Percentiles rank a stretch among this genome's conserved stretches.
phyloP scores from a whole-genome alignment of 2,113 vertebrate species.

The Shinisaurus crocodilurus region DNA sequence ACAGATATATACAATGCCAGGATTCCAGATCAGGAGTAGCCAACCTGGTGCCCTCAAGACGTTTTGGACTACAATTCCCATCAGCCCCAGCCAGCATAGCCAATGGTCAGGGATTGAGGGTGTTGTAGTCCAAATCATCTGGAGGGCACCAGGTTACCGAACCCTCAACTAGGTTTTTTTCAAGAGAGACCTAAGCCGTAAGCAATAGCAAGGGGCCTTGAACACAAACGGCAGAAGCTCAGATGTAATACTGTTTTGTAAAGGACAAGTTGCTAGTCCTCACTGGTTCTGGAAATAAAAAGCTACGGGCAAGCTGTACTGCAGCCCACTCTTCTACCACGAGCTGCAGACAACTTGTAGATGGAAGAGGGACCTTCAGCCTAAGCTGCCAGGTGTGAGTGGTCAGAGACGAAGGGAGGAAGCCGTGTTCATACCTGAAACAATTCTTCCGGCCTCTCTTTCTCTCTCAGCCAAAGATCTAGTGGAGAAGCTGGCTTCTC shows the following conservation, averaged over 20 bases:
- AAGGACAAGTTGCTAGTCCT: not conserved
- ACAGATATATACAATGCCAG: not conserved
- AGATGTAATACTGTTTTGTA: not conserved
- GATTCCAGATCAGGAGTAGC: not conserved
- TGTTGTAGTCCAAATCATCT: not conserved
- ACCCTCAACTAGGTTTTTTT: no score
- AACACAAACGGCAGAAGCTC: no score
- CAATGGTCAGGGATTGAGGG: no score
- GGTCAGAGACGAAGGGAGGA: no score
- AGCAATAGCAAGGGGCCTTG: not conserved
- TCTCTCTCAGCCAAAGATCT: not conserved
- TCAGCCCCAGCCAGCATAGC: no score
- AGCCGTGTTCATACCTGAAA: constrained; percentile 7
- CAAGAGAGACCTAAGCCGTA: not conserved
- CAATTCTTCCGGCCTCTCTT: not conserved
- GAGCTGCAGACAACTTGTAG: not conserved
- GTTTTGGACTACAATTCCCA: no score
- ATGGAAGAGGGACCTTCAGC: not conserved
- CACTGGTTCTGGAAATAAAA: not conserved
- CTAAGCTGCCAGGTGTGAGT: not conserved
- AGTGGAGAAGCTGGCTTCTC: not conserved
- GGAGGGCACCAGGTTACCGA: not conserved
- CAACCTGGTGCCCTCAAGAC: no score
- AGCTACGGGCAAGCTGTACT: not conserved
- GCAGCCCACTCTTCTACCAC: not conserved